A percentile compares a stretch with the other conserved stretches of the same genome.
phyloP scores from a whole-genome alignment of 2,888 invertebrate species.

The Sarcophaga caerulescens region DNA sequence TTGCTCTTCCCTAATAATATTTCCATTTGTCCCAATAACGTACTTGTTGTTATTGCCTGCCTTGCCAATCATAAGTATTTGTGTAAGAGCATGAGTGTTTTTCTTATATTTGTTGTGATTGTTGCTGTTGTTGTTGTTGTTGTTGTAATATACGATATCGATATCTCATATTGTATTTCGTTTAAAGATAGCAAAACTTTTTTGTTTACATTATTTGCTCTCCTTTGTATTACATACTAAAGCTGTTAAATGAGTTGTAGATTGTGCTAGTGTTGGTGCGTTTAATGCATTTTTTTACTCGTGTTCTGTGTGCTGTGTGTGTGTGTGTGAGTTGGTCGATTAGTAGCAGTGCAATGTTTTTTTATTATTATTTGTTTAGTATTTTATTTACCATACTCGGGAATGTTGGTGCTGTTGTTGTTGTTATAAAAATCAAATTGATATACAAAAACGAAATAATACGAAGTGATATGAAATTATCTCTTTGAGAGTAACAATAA shows the following conservation, averaged over 20 bases:
- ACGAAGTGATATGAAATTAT: no score
- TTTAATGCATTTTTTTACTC: neutral
- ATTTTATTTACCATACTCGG: no score
- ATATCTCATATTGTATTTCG: conserved; percentile 39
- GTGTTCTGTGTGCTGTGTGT: neutral
- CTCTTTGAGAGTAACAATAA: no score
- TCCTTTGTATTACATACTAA: neutral
- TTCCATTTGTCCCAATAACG: neutral
- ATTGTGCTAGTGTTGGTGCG: neutral
- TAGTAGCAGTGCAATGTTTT: neutral
- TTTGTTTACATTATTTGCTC: conserved; percentile 36
- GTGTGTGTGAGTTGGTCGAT: no score
- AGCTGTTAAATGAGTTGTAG: neutral
- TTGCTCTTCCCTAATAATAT: neutral
- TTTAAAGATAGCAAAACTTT: conserved; percentile 60
- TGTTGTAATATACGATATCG: conserved; percentile 23
- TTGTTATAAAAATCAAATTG: no score
- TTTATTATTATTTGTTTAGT: neutral
- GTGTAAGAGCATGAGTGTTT: neutral
- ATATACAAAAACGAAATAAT: no score
- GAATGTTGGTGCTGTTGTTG: no score
- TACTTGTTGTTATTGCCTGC: neutral
- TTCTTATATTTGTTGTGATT: neutral
- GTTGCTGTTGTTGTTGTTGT: neutral
- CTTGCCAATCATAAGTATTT: neutral